phyloP scores from a whole-genome alignment of 2,113 vertebrate species.

The Paraplagusia blochii region DNA sequence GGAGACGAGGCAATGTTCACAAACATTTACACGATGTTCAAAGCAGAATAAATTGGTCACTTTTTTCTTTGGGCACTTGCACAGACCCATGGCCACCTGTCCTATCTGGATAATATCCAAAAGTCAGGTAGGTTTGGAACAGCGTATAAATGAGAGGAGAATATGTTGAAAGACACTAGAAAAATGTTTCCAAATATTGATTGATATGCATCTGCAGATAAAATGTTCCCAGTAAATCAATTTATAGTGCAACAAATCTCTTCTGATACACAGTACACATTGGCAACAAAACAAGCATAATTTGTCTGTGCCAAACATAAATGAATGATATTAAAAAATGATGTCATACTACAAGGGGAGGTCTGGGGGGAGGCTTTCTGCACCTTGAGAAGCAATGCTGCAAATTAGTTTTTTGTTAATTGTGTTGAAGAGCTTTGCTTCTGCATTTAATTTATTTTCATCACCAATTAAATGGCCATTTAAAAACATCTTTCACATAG shows the following conservation, averaged over 20 bases:
- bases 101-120: conserved; percentile 15
- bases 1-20: conserved; percentile 89
- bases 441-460: background rate
- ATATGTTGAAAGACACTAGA: background rate
- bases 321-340: background rate
- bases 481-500: too few relatives aligned
- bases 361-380: too few relatives aligned
- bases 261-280: conserved; percentile 3
- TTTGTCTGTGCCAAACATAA: background rate
- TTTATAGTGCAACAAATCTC: background rate
- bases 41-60: conserved; percentile 94
- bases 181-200: background rate
- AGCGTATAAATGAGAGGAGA: background rate
- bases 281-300: background rate
- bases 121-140: conserved; percentile 6
- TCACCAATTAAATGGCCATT: too few relatives aligned
- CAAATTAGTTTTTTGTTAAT: background rate
- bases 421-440: background rate
- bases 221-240: too few relatives aligned
- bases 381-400: too few relatives aligned
- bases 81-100: conserved; percentile 83
- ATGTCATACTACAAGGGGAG: too few relatives aligned
- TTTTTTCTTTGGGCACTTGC: conserved; percentile 92
- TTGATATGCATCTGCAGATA: background rate
- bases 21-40: conserved; percentile 91